These are phyloP conservation scores for Cyprinodon variegatus DNA, from an alignment of 2,113 vertebrate species.

Conservation along the genomic window DNA sequence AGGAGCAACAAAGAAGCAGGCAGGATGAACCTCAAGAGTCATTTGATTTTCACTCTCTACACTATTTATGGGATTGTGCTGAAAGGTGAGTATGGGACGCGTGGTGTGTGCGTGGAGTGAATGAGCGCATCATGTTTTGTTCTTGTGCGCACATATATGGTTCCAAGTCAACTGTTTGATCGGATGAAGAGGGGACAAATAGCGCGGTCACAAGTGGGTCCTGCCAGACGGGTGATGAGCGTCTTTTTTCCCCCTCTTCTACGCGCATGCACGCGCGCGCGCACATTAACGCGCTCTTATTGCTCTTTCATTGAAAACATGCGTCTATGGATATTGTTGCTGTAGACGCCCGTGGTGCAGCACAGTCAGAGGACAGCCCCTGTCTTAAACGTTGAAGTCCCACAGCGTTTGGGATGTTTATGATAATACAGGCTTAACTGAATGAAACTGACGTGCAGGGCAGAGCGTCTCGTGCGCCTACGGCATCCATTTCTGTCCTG, in stretches of 20 bases:
- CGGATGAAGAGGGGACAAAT: conserved; percentile 29
- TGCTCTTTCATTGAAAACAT: background rate
- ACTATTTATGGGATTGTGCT: conserved; percentile 74
- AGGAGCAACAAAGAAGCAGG: conserved; percentile 25
- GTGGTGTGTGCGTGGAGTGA: conserved; percentile 24
- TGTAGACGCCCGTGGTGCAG: conserved; percentile 27
- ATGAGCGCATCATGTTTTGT: background rate
- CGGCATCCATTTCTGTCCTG: background rate
- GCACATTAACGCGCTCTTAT: background rate
- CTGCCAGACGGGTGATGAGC: conserved; percentile 8
- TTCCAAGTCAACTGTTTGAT: conserved; percentile 35
- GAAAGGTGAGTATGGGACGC: conserved; percentile 68
- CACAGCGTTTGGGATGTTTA: conserved; percentile 4
- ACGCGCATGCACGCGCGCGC: background rate
- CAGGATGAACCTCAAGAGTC: conserved; percentile 75
- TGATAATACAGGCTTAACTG: conserved; percentile 7
- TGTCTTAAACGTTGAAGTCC: background rate
- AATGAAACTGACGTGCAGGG: background rate
- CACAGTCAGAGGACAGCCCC: background rate
- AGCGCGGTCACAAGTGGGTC: conserved; percentile 39
- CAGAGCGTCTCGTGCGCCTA: conserved; percentile 12
- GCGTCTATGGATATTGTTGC: conserved; percentile 17
- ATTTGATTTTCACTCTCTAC: conserved; percentile 76
- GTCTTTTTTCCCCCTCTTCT: background rate
- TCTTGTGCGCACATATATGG: conserved; percentile 9